Evolutionary conservation across 1,140 invertebrate species (phyloP), one percentile per base, ranked within the genome.

Genomic region (Halyomorpha halys): DNA sequence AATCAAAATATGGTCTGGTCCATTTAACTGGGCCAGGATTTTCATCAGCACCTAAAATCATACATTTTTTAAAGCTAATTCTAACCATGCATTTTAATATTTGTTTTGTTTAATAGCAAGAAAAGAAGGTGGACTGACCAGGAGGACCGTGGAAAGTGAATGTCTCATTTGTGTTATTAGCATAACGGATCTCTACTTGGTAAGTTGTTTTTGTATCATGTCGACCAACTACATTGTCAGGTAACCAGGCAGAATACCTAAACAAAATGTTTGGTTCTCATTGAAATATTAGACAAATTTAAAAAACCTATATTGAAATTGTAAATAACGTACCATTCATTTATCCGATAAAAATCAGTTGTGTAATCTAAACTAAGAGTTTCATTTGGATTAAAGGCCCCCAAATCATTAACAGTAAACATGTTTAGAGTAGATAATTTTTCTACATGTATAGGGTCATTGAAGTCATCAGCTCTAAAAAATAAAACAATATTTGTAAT

Each of bases 1-100:
- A 98, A 78, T 98, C 95, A 77, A 95, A 98, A 76, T 98, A 98
- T 0, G 95, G 95, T 65, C 86, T 77, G 1, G 90, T 95, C 83
- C 90, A 97, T 76, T 91, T 88, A 0, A 98, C 91, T 44, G 95
- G 94, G 15, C 92, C 90, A 53, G 87, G 86, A 73, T 78, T 79
- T 80, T 94, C 90, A 76, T 94, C 91, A 66, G 90, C 86, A 56
- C 87, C 83, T 81, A 69, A 68, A 61, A 68, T 45, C 30, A 44
- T 53, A 56, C 30, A 54, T 30, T 63, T 18, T 27, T 13, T 25
- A 54, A 30, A 54, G 16, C 44, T 6, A 6, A 11, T 54, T 54
- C 21, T 39, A 13, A 34, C 8, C 13, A 11, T 27, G 3, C 2
- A 66, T 13, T 5, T 9, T 47, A 60, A 34, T 47, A 19, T 39